These are phyloP conservation scores for Polydrusus tereticollis DNA, from an alignment of 2,888 invertebrate species.

Conservation along the genomic window DNA sequence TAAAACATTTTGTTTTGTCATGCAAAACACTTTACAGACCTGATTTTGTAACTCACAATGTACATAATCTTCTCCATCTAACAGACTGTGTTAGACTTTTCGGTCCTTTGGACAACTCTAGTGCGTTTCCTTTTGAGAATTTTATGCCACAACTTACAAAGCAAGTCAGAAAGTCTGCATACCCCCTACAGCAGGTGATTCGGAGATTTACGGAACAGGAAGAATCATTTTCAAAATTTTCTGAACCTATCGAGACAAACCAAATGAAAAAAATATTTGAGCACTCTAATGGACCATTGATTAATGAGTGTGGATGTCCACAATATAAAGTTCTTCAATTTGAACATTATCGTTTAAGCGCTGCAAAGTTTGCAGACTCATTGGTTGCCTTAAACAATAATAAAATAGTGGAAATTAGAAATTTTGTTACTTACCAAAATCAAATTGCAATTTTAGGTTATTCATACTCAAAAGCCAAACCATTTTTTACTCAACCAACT, in stretches of 20 bases:
- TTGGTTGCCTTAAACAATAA: constrained; percentile 23
- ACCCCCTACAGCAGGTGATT: constrained; percentile 17
- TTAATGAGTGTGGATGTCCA: neutral
- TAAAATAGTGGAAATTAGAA: constrained; percentile 27
- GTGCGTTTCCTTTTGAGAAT: constrained; percentile 19
- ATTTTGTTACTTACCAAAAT: constrained; percentile 13
- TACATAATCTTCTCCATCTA: constrained; percentile 37
- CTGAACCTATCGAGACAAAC: neutral
- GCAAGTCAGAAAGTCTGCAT: constrained; percentile 12
- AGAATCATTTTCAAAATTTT: neutral
- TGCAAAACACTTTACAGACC: neutral
- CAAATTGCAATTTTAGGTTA: neutral
- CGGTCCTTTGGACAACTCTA: constrained; percentile 48
- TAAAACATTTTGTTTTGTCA: constrained; percentile 38
- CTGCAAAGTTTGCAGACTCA: constrained; percentile 19
- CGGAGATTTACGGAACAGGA: neutral
- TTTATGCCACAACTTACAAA: constrained; percentile 18
- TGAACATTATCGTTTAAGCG: constrained; percentile 12
- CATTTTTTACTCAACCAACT: constrained; percentile 19
- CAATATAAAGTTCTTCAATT: constrained; percentile 21
- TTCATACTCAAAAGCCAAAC: neutral
- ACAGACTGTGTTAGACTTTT: constrained; percentile 44
- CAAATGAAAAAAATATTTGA: neutral
- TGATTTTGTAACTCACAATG: constrained; percentile 41
- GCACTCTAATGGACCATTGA: neutral